Base-by-base conservation (phyloP, 2,113 vertebrate species). In the Odobenus rosmarus region DNA sequence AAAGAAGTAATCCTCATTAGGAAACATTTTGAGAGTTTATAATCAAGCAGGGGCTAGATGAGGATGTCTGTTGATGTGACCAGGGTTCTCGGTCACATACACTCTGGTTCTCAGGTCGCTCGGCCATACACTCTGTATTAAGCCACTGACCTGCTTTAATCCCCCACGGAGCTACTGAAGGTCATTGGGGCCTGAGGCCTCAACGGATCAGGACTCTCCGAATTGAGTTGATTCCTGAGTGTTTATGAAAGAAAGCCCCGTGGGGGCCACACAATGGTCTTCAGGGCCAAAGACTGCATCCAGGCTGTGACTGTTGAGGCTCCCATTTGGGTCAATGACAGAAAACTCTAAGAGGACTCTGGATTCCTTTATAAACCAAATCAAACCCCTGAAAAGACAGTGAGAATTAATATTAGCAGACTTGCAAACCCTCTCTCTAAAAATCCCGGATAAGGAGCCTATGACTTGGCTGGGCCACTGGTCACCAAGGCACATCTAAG, bases 11-110 rank as follows among this genome's bases (percentile, higher is more conserved):
- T 28, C 77, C 87, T 77, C 61, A 28, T 79, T 67, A 51, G 88
- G 59, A 88, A 98, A 87, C 67, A 57, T 46, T 79, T 51, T 19
- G 36, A 59, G 92, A 95, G 55, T 90, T 83, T 95, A 24, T 83
- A 79, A 83, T 42, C 46, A 79, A 49, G 53, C 26, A 39, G 42
- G 57, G 28, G 61, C 26, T 24, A 67, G 82, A 69, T 4, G 51
- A 53, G 67, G 23, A 8, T 28, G 7, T 14, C 80, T 79, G 31
- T 74, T 59, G 84, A 55, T 0, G 1, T 55, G 77, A 55, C 36
- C 57, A 4, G 10, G 4, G 51, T 90, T 49, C 49, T 67, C 28
- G 31, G 77, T 39, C 39, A 39, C 39, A 39, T 39, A 39, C 39
- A 39, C 39, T 39, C 39, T 39, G 39, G 39, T 39, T 39, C 39